These are phyloP conservation scores for Chromis chromis DNA, from an alignment of 2,797 vertebrate species.

Conservation along the genomic window DNA sequence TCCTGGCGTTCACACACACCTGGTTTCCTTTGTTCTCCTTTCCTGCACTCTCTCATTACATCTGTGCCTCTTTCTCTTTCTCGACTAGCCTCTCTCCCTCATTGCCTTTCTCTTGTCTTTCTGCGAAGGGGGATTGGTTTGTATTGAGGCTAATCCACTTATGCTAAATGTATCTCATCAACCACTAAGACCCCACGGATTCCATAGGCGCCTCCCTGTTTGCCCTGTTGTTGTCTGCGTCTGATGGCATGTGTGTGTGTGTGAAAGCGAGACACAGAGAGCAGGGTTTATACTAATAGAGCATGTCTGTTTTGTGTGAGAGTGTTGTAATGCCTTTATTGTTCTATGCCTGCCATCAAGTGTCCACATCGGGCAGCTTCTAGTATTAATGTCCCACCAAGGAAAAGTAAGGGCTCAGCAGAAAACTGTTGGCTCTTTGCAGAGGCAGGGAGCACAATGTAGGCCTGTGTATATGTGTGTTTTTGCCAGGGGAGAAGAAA, in stretches of 20 bases:
- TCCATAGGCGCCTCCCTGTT: slow-evolving; percentile 75
- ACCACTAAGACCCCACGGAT: slow-evolving; percentile 80
- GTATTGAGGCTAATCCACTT: slow-evolving; percentile 88
- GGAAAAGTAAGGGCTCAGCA: slow-evolving; percentile 75
- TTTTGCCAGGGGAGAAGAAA: slow-evolving; percentile 60
- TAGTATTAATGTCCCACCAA: slow-evolving; percentile 70
- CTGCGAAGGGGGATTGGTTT: slow-evolving; percentile 78
- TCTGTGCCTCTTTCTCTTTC: slow-evolving; percentile 33
- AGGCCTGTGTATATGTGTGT: slow-evolving; percentile 54
- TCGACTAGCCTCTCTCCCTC: slow-evolving; percentile 31
- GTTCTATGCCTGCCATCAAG: slow-evolving; percentile 69
- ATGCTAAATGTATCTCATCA: slow-evolving; percentile 85
- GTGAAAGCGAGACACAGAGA: slow-evolving; percentile 19
- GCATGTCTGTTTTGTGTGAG: slow-evolving; percentile 66
- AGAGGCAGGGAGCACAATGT: slow-evolving; percentile 63
- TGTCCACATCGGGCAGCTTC: slow-evolving; percentile 66
- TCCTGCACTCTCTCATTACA: slow-evolving; percentile 35
- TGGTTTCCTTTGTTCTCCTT: slow-evolving; percentile 63
- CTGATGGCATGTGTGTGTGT: slow-evolving; percentile 61
- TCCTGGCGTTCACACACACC: slow-evolving; percentile 55
- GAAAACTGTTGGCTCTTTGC: slow-evolving; percentile 68
- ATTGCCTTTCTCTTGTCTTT: slow-evolving; percentile 63
- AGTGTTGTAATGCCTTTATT: slow-evolving; percentile 72
- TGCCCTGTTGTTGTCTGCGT: slow-evolving; percentile 67
- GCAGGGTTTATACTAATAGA: slow-evolving; percentile 64